These are phyloP conservation scores for Halocynthia aurantium DNA, from an alignment of 23 tunicate genomes.

Conservation along the genomic window DNA sequence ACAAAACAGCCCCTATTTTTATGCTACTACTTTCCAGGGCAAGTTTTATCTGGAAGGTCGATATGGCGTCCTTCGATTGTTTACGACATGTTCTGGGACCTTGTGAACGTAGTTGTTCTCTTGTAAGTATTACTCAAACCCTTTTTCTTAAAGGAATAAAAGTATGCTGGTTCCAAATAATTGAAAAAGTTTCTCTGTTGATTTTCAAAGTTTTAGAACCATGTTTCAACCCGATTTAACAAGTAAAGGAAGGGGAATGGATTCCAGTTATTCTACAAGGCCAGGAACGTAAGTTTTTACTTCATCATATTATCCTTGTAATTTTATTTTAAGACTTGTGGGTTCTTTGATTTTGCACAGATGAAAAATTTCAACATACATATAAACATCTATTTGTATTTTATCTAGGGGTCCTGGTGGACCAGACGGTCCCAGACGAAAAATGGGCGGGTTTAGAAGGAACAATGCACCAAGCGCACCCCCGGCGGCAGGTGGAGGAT, in stretches of 20 bases:
- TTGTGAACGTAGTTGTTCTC: conserved; percentile 68
- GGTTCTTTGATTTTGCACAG: not conserved
- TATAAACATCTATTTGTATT: not conserved
- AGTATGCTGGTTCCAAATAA: not conserved
- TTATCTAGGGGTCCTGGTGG: conserved; percentile 57
- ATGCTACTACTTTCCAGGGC: conserved; percentile 20
- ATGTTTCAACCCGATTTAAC: conserved; percentile 85
- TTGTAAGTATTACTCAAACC: conserved; percentile 46
- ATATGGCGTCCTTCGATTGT: conserved; percentile 60
- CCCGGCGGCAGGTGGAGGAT: conserved; percentile 87
- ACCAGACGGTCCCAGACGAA: conserved; percentile 42
- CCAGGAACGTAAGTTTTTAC: conserved; percentile 47
- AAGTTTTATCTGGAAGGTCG: conserved; percentile 26
- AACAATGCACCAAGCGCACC: conserved; percentile 59
- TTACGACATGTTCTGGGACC: conserved; percentile 65
- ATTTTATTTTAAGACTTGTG: not conserved
- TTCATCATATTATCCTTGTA: not conserved
- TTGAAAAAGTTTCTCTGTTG: not conserved
- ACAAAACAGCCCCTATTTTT: not conserved
- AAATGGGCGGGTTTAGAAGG: conserved; percentile 47
- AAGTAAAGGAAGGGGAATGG: conserved; percentile 58
- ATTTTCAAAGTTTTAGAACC: conserved; percentile 57
- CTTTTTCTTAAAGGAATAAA: not conserved
- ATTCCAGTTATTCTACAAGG: conserved; percentile 59
- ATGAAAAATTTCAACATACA: not conserved